A percentile compares a stretch with the other conserved stretches of the same genome.
These are phyloP conservation scores for Artemia sp. DNA, from an alignment of 2,888 invertebrate genomes.

Conservation along the genomic window DNA sequence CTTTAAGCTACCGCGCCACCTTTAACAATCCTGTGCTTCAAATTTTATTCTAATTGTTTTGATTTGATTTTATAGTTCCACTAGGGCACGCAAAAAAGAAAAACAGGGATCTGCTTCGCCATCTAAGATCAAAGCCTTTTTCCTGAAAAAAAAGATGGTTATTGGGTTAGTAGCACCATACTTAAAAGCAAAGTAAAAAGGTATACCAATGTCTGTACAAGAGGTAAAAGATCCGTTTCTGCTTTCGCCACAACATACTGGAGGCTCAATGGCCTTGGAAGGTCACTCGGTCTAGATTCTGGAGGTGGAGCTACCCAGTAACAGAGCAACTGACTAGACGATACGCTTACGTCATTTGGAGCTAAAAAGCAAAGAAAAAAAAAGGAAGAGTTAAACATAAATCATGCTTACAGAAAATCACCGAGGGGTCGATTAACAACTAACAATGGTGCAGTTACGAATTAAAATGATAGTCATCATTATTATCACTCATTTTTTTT, in stretches of 20 bases:
- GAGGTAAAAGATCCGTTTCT: background rate
- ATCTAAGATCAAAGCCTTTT: no score
- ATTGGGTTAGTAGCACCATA: no score
- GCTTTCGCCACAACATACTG: slow-evolving; percentile 49
- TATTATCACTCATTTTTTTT: background rate
- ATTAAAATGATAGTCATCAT: slow-evolving; percentile 16
- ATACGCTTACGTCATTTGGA: slow-evolving; percentile 45
- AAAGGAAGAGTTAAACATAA: background rate
- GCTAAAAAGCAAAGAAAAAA: slow-evolving; percentile 39
- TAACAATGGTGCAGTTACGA: slow-evolving; percentile 22
- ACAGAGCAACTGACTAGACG: slow-evolving; percentile 64
- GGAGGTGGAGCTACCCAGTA: slow-evolving; percentile 95
- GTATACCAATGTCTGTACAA: background rate
- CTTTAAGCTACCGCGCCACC: no score
- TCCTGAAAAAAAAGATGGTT: no score
- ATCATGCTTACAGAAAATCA: slow-evolving; percentile 16
- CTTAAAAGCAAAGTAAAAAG: background rate
- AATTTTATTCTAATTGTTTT: no score
- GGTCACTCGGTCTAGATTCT: slow-evolving; percentile 75
- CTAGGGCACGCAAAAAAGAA: no score
- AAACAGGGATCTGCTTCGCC: no score
- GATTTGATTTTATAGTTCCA: no score
- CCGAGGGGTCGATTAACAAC: slow-evolving; percentile 15
- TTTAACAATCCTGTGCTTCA: no score
- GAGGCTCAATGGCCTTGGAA: slow-evolving; percentile 77